A percentile compares a stretch with the other conserved stretches of the same genome.
phyloP scores from a whole-genome alignment of 2,797 vertebrate species.

The Molossus alvarezi region DNA sequence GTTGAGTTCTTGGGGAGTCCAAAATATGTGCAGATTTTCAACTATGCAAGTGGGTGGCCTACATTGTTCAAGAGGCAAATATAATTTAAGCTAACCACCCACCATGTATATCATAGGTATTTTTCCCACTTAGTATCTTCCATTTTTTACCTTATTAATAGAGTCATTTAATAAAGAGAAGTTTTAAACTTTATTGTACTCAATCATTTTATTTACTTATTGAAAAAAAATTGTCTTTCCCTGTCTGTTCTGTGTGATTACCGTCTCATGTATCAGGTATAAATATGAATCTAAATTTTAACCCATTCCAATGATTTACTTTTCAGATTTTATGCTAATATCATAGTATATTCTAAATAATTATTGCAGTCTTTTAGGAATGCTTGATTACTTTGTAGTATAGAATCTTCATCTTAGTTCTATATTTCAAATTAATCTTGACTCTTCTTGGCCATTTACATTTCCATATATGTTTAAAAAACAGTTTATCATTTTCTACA shows the following conservation, averaged over 20 bases:
- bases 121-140: not conserved
- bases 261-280: slow-evolving; percentile 5
- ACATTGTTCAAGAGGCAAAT: not conserved
- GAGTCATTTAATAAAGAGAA: slow-evolving; percentile 37
- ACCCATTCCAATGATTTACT: not conserved
- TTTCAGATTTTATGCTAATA: not conserved
- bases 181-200: slow-evolving; percentile 18
- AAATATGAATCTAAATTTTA: slow-evolving; percentile 35
- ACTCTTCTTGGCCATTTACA: not conserved
- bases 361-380: not conserved
- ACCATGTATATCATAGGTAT: not conserved
- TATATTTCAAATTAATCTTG: slow-evolving; percentile 3
- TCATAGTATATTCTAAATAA: not conserved
- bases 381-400: not conserved
- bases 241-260: not conserved
- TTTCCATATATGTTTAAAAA: not conserved
- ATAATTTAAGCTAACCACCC: not conserved
- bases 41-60: not conserved
- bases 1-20: not conserved
- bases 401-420: not conserved
- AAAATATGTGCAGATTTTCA: not conserved
- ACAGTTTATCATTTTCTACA: not conserved
- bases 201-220: not conserved
- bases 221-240: slow-evolving; percentile 10
- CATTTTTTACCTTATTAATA: slow-evolving; percentile 28